A percentile compares a stretch with the other conserved stretches of the same genome.
phyloP scores from a whole-genome alignment of 2,888 invertebrate genomes.

The Watsonalla binaria region DNA sequence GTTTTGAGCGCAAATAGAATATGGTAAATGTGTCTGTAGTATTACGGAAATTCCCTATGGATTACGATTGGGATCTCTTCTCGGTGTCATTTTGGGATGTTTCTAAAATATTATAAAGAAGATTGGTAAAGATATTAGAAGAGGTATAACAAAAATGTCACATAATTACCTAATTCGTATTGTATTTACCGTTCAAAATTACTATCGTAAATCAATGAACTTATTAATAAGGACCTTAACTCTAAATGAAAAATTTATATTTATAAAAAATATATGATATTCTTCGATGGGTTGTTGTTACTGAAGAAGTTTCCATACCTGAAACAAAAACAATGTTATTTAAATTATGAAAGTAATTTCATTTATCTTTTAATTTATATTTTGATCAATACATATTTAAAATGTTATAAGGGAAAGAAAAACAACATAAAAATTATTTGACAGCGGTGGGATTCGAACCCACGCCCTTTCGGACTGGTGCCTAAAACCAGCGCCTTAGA shows the following conservation, averaged over 20 bases:
- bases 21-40: slow-evolving; percentile 24
- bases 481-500: slow-evolving; percentile 95
- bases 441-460: slow-evolving; percentile 80
- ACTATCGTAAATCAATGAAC: too few species aligned
- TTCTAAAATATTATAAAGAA: slow-evolving; percentile 4
- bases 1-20: neutral
- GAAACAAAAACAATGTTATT: neutral
- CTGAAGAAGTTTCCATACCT: neutral
- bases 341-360: neutral
- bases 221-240: too few species aligned
- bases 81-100: slow-evolving; percentile 19
- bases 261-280: too few species aligned
- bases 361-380: too few species aligned
- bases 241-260: too few species aligned
- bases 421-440: slow-evolving; percentile 35
- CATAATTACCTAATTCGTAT: too few species aligned
- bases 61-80: slow-evolving; percentile 22
- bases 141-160: too few species aligned
- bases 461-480: slow-evolving; percentile 86
- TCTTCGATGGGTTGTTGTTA: neutral
- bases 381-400: neutral
- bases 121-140: neutral
- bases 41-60: slow-evolving; percentile 33
- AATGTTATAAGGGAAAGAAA: neutral
- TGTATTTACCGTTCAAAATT: too few species aligned